Base-by-base conservation (phyloP, 2,888 invertebrate genomes). In the Ormyrus thymus region DNA sequence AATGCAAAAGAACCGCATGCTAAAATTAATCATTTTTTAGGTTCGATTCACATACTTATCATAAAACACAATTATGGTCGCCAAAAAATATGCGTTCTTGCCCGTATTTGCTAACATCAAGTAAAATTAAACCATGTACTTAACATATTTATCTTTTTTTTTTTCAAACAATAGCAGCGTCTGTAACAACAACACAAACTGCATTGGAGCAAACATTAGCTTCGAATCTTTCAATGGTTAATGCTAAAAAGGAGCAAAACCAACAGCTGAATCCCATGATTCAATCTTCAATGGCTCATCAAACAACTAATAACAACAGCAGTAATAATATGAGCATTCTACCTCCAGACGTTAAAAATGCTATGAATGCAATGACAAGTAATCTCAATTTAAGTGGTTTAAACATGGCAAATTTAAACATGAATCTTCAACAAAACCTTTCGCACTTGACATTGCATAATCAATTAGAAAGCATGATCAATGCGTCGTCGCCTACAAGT, bases 401-500 rank as follows among this genome's bases (percentile, higher is more conserved):
- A 29, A 87, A 85, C 74, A 87, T 89, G 87, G 83, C 85, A 15
- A 88, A 85, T 78, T 83, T 89, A 13, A 87, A 85, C 68, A 85
- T 88, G 83, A 89, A 85, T 76, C 73, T 89, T 45, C 88, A 88
- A 81, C 84, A 84, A 72, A 73, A 84, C 13, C 79, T 87, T 11
- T 82, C 86, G 59, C 87, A 88, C 73, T 86, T 88, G 83, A 84
- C 86, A 3, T 86, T 89, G 84, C 88, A 89, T 65, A 87, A 84
- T 81, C 88, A 88, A 73, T 84, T 90, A 74, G 89, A 90, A 53
- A 86, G 83, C 77, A 87, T 89, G 77, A 85, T 89, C 29, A 87
- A 86, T 61, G 85, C 86, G 3, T 82, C 86, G 6, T 84, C 87
- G 43, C 83, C 86, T 13, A 71, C 88, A 80, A 83, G 81, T 64